These are phyloP conservation scores for Drosophila carrolli DNA, from an alignment of 1,140 invertebrate species.

Conservation along the genomic window DNA sequence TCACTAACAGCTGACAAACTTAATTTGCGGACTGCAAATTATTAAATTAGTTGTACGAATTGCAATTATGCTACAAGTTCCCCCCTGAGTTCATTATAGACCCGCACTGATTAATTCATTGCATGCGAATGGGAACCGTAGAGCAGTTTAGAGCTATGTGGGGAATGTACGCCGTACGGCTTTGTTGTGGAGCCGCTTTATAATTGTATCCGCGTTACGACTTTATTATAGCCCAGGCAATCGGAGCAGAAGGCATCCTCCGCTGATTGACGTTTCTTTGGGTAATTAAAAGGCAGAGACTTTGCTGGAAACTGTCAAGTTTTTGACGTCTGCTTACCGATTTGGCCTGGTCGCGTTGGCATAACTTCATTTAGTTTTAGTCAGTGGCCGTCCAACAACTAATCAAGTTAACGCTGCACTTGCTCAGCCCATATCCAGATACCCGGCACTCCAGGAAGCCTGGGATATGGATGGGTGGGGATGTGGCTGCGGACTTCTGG, in stretches of 20 bases:
- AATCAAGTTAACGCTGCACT: slow-evolving; percentile 77
- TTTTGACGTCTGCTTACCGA: slow-evolving; percentile 57
- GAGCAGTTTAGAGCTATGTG: slow-evolving; percentile 40
- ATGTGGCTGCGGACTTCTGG: neutral
- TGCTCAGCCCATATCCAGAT: slow-evolving; percentile 68
- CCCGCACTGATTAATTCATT: slow-evolving; percentile 75
- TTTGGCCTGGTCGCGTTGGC: slow-evolving; percentile 44
- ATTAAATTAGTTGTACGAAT: slow-evolving; percentile 82
- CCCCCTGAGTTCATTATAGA: slow-evolving; percentile 37
- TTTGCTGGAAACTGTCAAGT: slow-evolving; percentile 77
- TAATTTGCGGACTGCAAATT: slow-evolving; percentile 77
- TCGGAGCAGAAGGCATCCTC: slow-evolving; percentile 26
- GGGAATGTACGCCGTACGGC: slow-evolving; percentile 73
- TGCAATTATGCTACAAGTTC: slow-evolving; percentile 55
- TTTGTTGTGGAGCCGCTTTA: slow-evolving; percentile 77
- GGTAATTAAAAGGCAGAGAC: slow-evolving; percentile 73
- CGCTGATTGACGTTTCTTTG: slow-evolving; percentile 69
- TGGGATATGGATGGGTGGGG: neutral
- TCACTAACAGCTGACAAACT: slow-evolving; percentile 81
- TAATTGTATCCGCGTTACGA: slow-evolving; percentile 82
- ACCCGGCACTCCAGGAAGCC: slow-evolving; percentile 33
- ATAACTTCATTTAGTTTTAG: slow-evolving; percentile 70
- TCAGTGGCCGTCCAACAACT: slow-evolving; percentile 48
- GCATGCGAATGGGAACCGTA: slow-evolving; percentile 36
- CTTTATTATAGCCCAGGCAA: slow-evolving; percentile 64